These are phyloP conservation scores for Cydia strobilella DNA, from an alignment of 1,140 invertebrate genomes.

Conservation along the genomic window DNA sequence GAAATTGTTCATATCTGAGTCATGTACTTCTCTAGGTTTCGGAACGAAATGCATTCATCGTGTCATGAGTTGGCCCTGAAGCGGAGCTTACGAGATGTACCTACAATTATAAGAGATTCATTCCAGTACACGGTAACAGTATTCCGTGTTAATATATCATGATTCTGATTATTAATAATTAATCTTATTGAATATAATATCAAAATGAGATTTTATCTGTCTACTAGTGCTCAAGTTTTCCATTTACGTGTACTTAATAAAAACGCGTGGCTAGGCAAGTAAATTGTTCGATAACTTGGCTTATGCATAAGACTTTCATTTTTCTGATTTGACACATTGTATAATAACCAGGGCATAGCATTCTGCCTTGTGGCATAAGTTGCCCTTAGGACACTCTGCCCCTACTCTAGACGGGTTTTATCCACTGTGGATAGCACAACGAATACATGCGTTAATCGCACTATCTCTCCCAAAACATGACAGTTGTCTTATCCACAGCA, in stretches of 20 bases:
- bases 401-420: neutral
- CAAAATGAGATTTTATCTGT: conserved; percentile 27
- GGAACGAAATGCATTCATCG: conserved; percentile 30
- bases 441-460: neutral
- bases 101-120: conserved; percentile 10
- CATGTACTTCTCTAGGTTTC: conserved; percentile 28
- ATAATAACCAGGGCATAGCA: neutral
- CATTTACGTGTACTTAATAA: conserved; percentile 10
- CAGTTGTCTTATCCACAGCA: neutral
- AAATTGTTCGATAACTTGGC: conserved; percentile 23
- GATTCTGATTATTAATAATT: conserved; percentile 13
- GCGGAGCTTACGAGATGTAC: conserved; percentile 13
- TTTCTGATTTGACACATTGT: conserved; percentile 20
- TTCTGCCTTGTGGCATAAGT: neutral
- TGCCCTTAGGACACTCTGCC: neutral
- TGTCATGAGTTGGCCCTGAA: conserved; percentile 17
- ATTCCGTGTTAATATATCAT: conserved; percentile 21
- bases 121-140: too few species aligned
- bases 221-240: conserved; percentile 4
- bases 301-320: conserved; percentile 27
- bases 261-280: conserved; percentile 15
- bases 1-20: conserved; percentile 38
- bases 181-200: conserved; percentile 31
- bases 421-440: neutral
- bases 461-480: too few species aligned